phyloP scores from a whole-genome alignment of 1,140 invertebrate species.

The Euglossa dilemma region DNA sequence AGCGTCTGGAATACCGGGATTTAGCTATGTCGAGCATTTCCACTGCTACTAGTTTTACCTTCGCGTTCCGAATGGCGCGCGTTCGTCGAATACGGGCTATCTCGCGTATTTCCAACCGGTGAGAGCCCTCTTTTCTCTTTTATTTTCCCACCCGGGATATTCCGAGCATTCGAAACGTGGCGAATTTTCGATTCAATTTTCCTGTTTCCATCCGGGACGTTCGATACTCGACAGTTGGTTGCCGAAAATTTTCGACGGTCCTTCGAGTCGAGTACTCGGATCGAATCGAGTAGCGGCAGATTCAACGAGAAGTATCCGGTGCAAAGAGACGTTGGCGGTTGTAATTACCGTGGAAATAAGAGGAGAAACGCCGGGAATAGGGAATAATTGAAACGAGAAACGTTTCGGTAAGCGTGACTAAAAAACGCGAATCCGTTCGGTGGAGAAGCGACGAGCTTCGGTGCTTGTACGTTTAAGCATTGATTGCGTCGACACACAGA shows the following conservation, averaged over 20 bases:
- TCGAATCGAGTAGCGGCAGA: neutral
- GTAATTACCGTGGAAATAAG: slow-evolving; percentile 51
- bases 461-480: slow-evolving; percentile 54
- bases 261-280: neutral
- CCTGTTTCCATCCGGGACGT: no score
- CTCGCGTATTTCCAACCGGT: no score
- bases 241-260: neutral
- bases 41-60: neutral
- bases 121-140: no score
- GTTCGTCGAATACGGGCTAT: no score
- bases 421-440: slow-evolving; percentile 34
- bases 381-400: slow-evolving; percentile 60
- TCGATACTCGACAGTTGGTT: no score
- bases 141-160: no score
- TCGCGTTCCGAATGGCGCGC: neutral
- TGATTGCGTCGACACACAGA: slow-evolving; percentile 40
- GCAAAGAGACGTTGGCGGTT: slow-evolving; percentile 1
- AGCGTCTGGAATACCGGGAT: neutral
- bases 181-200: no score
- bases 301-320: neutral
- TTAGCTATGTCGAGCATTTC: neutral
- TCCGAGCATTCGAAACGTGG: no score
- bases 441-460: slow-evolving; percentile 34
- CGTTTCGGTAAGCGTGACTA: slow-evolving; percentile 34
- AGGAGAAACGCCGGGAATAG: slow-evolving; percentile 30